These are phyloP conservation scores for Drosophila biarmipes DNA, from an alignment of 1,140 invertebrate genomes.

Conservation along the genomic window DNA sequence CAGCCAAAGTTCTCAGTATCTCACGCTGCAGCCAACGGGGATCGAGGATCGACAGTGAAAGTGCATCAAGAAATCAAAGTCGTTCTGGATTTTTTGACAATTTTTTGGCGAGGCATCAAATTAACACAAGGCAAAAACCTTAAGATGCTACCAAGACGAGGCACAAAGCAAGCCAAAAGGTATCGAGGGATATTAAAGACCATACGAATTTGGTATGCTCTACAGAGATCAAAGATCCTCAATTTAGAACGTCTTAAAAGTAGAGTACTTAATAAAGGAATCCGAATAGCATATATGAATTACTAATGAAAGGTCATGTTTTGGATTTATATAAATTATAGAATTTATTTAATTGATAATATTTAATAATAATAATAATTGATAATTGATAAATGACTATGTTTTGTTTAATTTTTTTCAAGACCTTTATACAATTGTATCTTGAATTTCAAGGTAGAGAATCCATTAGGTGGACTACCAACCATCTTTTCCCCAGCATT, in stretches of 20 bases:
- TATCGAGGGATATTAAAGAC: background rate
- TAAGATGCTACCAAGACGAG: constrained; percentile 72
- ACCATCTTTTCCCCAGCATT: constrained; percentile 3
- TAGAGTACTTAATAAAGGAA: background rate
- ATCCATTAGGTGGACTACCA: constrained; percentile 2
- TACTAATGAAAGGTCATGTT: too few species aligned
- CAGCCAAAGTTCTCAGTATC: constrained; percentile 52
- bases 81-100: constrained; percentile 68
- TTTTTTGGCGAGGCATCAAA: constrained; percentile 73
- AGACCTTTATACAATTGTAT: background rate
- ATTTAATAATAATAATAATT: too few species aligned
- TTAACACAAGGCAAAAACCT: constrained; percentile 69
- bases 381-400: too few species aligned
- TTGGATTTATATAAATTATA: too few species aligned
- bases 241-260: background rate
- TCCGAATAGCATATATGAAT: too few species aligned
- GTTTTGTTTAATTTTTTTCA: background rate
- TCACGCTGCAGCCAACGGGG: constrained; percentile 65
- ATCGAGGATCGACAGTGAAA: constrained; percentile 59
- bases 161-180: constrained; percentile 14
- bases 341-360: too few species aligned
- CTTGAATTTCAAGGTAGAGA: constrained; percentile 14
- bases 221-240: background rate
- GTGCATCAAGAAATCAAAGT: constrained; percentile 77
- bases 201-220: background rate